Evolutionary conservation across 2,888 invertebrate genomes (phyloP).

Genomic region (Nesidiocoris tenuis): DNA sequence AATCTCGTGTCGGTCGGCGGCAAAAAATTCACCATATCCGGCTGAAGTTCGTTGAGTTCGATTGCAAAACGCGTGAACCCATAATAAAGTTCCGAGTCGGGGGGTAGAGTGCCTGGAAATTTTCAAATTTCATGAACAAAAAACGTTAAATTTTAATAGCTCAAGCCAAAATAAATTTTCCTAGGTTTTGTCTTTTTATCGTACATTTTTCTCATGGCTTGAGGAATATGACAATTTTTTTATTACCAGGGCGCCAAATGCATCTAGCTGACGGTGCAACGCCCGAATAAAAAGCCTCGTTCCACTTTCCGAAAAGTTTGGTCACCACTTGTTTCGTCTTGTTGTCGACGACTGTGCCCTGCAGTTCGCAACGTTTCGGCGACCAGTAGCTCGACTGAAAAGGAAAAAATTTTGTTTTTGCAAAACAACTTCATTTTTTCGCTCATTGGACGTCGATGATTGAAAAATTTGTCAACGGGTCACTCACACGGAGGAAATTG

Average conservation of each 20-base stretch:
- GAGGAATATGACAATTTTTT: neutral
- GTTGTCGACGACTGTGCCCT: constrained; percentile 62
- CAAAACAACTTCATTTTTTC: no score
- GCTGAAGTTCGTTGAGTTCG: constrained; percentile 75
- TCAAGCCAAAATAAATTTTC: no score
- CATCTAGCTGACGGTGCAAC: constrained; percentile 70
- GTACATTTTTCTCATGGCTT: no score
- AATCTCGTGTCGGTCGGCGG: constrained; percentile 76
- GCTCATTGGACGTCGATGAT: neutral
- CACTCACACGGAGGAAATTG: constrained; percentile 73
- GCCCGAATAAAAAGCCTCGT: constrained; percentile 74
- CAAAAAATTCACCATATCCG: constrained; percentile 61
- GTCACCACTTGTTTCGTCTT: constrained; percentile 57
- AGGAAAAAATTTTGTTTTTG: neutral
- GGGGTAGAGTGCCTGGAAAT: constrained; percentile 69
- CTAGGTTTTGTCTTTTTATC: no score
- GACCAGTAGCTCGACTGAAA: constrained; percentile 74
- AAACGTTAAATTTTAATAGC: no score
- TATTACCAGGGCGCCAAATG: constrained; percentile 72
- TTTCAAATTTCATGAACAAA: neutral
- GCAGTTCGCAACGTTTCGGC: constrained; percentile 73
- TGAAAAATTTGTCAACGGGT: no score
- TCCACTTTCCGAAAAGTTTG: constrained; percentile 77
- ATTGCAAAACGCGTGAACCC: constrained; percentile 83
- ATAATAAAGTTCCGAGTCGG: constrained; percentile 76